phyloP scores from a whole-genome alignment of 2,888 invertebrate species.

The Laothoe populi region DNA sequence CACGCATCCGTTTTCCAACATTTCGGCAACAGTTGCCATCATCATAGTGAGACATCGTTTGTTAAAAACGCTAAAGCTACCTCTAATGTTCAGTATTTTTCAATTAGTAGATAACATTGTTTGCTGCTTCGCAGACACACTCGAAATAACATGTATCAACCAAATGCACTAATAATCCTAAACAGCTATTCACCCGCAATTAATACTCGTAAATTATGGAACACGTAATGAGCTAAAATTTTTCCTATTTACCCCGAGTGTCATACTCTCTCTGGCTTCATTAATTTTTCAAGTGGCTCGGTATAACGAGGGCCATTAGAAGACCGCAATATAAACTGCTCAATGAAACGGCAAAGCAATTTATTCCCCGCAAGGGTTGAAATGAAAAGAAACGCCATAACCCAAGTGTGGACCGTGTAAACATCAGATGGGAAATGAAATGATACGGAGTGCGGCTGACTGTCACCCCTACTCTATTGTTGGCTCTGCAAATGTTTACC shows the following conservation, averaged over 20 bases:
- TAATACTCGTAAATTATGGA: conserved; percentile 1
- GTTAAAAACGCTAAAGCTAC: too few species aligned
- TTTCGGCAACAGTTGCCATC: too few species aligned
- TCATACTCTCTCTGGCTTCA: conserved; percentile 21
- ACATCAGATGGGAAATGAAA: conserved; percentile 72
- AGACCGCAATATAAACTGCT: conserved; percentile 26
- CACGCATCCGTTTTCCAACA: too few species aligned
- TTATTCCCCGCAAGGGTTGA: conserved; percentile 49
- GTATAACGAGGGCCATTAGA: conserved; percentile 23
- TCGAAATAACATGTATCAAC: not conserved
- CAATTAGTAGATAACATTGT: too few species aligned
- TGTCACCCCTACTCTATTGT: conserved; percentile 54
- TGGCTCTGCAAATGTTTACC: conserved; percentile 64
- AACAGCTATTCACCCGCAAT: not conserved
- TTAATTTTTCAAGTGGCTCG: conserved; percentile 28
- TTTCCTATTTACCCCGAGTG: conserved; percentile 11
- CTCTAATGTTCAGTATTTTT: too few species aligned
- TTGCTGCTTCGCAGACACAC: too few species aligned
- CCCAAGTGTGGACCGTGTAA: conserved; percentile 62
- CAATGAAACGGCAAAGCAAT: conserved; percentile 56
- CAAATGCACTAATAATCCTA: not conserved
- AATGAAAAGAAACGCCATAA: conserved; percentile 53
- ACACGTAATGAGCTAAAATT: conserved; percentile 19
- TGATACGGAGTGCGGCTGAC: conserved; percentile 58
- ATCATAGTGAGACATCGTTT: too few species aligned